Evolutionary conservation across 2,888 invertebrate genomes (phyloP).

Genomic region (Graphium colonna): DNA sequence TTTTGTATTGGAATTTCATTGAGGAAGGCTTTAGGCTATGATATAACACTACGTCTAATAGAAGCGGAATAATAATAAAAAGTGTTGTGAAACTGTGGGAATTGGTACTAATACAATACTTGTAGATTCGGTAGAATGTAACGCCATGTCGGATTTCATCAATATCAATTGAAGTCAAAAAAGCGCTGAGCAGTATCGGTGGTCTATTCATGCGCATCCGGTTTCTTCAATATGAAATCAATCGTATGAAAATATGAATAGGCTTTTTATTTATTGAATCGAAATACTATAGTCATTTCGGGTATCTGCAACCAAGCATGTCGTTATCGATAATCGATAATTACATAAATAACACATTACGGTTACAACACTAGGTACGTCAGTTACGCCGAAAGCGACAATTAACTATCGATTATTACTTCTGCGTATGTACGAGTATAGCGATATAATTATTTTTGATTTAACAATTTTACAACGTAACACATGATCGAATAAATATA

Average conservation of each 20-base stretch:
- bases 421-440: slow-evolving; percentile 11
- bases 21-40: no score
- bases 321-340: slow-evolving; percentile 31
- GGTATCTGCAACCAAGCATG: slow-evolving; percentile 18
- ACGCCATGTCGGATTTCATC: no score
- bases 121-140: no score
- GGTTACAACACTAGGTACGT: slow-evolving; percentile 15
- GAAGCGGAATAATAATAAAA: no score
- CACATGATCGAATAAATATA: neutral
- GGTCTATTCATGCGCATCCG: no score
- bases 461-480: neutral
- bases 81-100: no score
- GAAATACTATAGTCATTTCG: slow-evolving; percentile 19
- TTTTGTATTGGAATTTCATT: no score
- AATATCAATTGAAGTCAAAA: no score
- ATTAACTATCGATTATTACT: slow-evolving; percentile 6
- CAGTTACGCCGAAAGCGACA: neutral
- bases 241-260: slow-evolving; percentile 11
- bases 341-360: slow-evolving; percentile 42
- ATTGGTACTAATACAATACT: no score
- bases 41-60: no score
- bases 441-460: neutral
- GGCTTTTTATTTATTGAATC: neutral
- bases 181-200: no score
- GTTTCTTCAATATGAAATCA: slow-evolving; percentile 21